These are phyloP conservation scores for Solenopsis fugax DNA, from an alignment of 1,140 invertebrate species.

Conservation along the genomic window DNA sequence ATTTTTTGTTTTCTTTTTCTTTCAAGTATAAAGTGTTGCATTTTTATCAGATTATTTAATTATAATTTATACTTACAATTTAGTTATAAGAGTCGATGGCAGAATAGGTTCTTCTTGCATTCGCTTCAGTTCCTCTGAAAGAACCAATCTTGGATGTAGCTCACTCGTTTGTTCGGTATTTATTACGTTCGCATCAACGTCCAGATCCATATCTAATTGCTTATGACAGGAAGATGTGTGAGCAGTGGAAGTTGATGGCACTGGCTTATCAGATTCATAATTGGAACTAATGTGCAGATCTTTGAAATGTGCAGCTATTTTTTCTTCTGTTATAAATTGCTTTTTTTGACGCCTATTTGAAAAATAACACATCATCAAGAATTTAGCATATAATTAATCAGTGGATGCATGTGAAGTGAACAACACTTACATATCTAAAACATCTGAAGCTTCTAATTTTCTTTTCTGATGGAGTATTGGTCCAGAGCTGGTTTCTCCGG, in stretches of 20 bases:
- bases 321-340: conserved; percentile 93
- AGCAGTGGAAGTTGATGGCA: conserved; percentile 75
- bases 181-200: conserved; percentile 69
- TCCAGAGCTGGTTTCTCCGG: conserved; percentile 74
- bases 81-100: conserved; percentile 87
- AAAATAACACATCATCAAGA: neutral
- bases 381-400: neutral
- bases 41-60: neutral
- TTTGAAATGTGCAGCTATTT: conserved; percentile 92
- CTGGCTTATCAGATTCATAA: conserved; percentile 67
- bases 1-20: conserved; percentile 47
- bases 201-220: conserved; percentile 70
- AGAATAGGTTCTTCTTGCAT: conserved; percentile 88
- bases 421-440: conserved; percentile 76
- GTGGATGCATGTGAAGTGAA: neutral
- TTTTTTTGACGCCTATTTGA: conserved; percentile 87
- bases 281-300: conserved; percentile 89
- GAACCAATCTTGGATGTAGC: conserved; percentile 85
- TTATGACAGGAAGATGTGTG: conserved; percentile 38
- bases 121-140: conserved; percentile 91
- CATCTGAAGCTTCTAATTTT: conserved; percentile 81
- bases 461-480: conserved; percentile 80
- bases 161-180: conserved; percentile 75
- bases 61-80: conserved; percentile 85
- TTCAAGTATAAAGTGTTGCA: neutral